These are phyloP conservation scores for Pterophyllum scalare DNA, from an alignment of 2,113 vertebrate species.

Conservation along the genomic window DNA sequence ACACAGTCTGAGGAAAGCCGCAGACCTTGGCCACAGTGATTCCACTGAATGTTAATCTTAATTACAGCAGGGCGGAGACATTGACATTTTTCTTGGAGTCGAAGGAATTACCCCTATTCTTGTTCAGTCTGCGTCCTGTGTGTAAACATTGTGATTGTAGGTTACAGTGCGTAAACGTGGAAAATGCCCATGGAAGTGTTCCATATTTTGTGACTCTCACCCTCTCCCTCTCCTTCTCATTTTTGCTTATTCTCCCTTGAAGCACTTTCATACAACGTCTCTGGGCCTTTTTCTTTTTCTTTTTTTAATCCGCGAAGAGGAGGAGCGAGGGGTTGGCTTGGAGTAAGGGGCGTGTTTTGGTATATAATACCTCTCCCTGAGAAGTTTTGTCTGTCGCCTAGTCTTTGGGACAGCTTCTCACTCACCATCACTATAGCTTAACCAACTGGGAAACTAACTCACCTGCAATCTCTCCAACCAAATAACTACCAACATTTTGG, in stretches of 20 bases:
- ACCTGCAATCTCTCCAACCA: conserved; percentile 78
- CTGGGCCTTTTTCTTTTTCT: conserved; percentile 50
- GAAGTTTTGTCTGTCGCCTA: conserved; percentile 87
- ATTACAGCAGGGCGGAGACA: conserved; percentile 63
- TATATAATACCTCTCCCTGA: conserved; percentile 83
- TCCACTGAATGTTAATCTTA: conserved; percentile 55
- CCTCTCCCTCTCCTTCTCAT: conserved; percentile 35
- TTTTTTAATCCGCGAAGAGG: conserved; percentile 60
- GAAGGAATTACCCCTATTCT: conserved; percentile 66
- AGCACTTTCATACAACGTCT: conserved; percentile 72
- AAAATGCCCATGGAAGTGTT: conserved; percentile 70
- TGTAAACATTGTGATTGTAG: conserved; percentile 74
- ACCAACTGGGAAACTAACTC: conserved; percentile 81
- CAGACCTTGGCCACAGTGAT: conserved; percentile 45
- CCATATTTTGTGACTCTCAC: conserved; percentile 56
- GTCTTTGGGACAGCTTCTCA: conserved; percentile 85
- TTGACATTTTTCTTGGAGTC: conserved; percentile 71
- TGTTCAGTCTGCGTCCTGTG: conserved; percentile 66
- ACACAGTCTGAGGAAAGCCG: conserved; percentile 42
- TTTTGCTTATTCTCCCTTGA: conserved; percentile 43
- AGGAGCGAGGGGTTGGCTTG: conserved; percentile 67
- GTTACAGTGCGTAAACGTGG: conserved; percentile 72
- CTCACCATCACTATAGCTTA: conserved; percentile 75
- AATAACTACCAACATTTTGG: conserved; percentile 67
- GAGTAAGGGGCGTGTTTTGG: conserved; percentile 80